phyloP scores from a whole-genome alignment of 2,797 vertebrate genomes.

The Brotula barbata region DNA sequence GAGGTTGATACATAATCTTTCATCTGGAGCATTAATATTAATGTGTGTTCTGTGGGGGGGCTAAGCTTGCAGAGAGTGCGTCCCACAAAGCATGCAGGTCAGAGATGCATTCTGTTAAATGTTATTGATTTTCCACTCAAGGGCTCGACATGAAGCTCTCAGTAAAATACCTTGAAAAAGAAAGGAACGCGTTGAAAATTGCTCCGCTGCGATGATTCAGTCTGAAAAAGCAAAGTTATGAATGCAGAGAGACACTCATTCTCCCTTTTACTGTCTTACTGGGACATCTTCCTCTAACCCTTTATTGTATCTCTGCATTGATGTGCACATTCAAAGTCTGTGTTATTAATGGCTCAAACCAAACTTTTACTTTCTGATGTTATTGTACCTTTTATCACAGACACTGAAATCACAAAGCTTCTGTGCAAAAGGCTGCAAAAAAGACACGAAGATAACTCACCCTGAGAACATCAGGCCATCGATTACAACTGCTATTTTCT shows the following conservation, averaged over 20 bases:
- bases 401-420: neutral
- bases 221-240: neutral
- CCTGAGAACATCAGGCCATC: too few species aligned
- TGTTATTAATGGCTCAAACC: neutral
- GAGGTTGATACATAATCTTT: constrained; percentile 38
- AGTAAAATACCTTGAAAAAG: constrained; percentile 21
- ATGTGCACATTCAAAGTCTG: neutral
- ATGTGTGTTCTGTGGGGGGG: constrained; percentile 32
- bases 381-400: neutral
- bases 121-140: constrained; percentile 68
- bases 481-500: too few species aligned
- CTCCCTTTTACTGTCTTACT: too few species aligned
- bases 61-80: constrained; percentile 15
- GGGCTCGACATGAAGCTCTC: constrained; percentile 17
- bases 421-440: neutral
- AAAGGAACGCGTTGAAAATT: constrained; percentile 21
- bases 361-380: neutral
- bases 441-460: neutral
- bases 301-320: too few species aligned
- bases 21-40: constrained; percentile 59
- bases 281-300: too few species aligned
- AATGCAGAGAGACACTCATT: neutral
- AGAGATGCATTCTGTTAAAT: constrained; percentile 52
- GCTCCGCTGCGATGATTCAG: constrained; percentile 6
- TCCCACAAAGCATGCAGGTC: constrained; percentile 35